Evolutionary conservation across 1,140 invertebrate species (phyloP).

Genomic region (Heliconius congener): DNA sequence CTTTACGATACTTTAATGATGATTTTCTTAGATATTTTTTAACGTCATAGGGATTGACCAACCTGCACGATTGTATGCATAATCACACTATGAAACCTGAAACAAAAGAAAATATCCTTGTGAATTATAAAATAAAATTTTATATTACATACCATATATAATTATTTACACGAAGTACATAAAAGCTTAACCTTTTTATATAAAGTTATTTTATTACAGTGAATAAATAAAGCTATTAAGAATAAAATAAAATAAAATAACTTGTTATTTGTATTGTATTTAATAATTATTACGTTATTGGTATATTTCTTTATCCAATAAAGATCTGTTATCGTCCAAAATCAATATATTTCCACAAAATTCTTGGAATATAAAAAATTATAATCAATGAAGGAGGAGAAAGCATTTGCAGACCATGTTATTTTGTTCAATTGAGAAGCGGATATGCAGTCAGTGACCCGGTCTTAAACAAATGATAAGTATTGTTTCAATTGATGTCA

Average conservation of each 20-base stretch:
- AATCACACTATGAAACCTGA: constrained; percentile 48
- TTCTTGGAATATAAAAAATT: constrained; percentile 3
- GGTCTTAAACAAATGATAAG: constrained; percentile 19
- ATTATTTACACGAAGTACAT: constrained; percentile 3
- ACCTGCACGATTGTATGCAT: constrained; percentile 47
- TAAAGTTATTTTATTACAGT: neutral
- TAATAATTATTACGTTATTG: neutral
- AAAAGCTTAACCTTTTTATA: constrained; percentile 3
- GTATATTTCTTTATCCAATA: neutral
- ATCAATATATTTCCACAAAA: constrained; percentile 46
- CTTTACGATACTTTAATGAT: constrained; percentile 51
- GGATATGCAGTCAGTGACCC: constrained; percentile 57
- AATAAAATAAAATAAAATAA: neutral
- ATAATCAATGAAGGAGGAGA: constrained; percentile 40
- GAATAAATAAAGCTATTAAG: constrained; percentile 6
- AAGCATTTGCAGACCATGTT: constrained; percentile 40
- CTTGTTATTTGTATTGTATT: neutral
- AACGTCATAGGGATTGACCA: constrained; percentile 36
- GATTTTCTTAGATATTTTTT: constrained; percentile 43
- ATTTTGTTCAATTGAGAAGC: constrained; percentile 63
- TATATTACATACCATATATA: constrained; percentile 2
- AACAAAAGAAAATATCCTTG: constrained; percentile 46
- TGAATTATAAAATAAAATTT: neutral
- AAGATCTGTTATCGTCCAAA: neutral
- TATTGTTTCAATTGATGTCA: constrained; percentile 21